Percentiles rank a stretch among this genome's conserved stretches.
Evolutionary conservation across 37 sponge, comb jelly and placozoan genomes (phyloP).

Genomic region (Halichondria panicea): DNA sequence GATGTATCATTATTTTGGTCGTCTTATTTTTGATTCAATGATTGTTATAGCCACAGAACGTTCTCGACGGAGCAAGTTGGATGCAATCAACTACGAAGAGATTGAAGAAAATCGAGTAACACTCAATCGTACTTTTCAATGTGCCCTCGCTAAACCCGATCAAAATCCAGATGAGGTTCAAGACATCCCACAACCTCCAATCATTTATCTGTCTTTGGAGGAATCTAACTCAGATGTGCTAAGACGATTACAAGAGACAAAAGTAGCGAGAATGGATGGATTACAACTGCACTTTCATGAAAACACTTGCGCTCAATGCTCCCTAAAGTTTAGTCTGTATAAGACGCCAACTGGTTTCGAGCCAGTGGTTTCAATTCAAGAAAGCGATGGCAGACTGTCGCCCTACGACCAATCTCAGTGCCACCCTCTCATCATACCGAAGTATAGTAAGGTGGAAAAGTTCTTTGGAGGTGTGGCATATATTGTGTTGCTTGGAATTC

Average conservation of each 20-base stretch:
- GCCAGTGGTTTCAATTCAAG: too few relatives aligned
- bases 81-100: background rate
- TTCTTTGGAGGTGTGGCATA: slow-evolving; percentile 22
- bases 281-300: slow-evolving; percentile 1
- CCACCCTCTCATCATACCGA: slow-evolving; percentile 19
- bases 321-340: background rate
- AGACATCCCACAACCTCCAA: too few relatives aligned
- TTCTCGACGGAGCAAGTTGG: background rate
- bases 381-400: too few relatives aligned
- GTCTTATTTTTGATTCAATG: slow-evolving; percentile 23
- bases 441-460: background rate
- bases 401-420: slow-evolving; percentile 21
- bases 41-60: slow-evolving; percentile 7
- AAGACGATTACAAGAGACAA: background rate
- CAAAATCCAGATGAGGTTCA: background rate
- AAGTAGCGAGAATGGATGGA: background rate
- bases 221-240: background rate
- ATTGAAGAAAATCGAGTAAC: background rate
- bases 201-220: slow-evolving; percentile 2
- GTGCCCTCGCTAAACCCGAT: background rate
- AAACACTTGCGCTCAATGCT: background rate
- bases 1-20: slow-evolving; percentile 12
- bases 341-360: background rate
- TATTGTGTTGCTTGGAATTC: slow-evolving; percentile 27
- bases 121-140: background rate